These are phyloP conservation scores for Chionodraco myersi DNA, from an alignment of 2,113 vertebrate genomes.

Conservation along the genomic window DNA sequence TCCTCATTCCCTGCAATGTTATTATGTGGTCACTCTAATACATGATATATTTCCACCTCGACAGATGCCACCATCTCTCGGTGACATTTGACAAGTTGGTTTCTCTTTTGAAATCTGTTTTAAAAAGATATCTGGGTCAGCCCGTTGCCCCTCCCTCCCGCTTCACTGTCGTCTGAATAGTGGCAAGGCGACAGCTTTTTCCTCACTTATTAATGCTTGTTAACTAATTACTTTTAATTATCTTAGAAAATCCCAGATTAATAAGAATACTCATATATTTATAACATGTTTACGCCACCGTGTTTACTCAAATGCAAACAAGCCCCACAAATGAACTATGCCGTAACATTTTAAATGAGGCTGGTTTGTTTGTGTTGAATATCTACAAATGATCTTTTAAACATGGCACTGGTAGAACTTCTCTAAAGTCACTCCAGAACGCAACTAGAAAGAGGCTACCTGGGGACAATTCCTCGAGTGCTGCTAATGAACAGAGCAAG, in stretches of 20 bases:
- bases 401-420: constrained; percentile 72
- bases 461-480: constrained; percentile 73
- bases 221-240: constrained; percentile 78
- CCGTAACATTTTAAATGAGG: constrained; percentile 76
- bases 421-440: constrained; percentile 78
- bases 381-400: constrained; percentile 83
- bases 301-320: constrained; percentile 78
- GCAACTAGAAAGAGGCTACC: constrained; percentile 64
- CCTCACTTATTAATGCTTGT: constrained; percentile 74
- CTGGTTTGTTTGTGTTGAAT: constrained; percentile 76
- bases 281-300: constrained; percentile 72
- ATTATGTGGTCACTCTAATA: constrained; percentile 1
- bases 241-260: constrained; percentile 69
- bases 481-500: constrained; percentile 76
- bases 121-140: constrained; percentile 52
- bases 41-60: constrained; percentile 21
- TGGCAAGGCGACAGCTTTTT: constrained; percentile 63
- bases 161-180: constrained; percentile 57
- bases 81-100: constrained; percentile 25
- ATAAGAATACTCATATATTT: constrained; percentile 75
- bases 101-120: constrained; percentile 7
- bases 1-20: not conserved
- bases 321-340: constrained; percentile 65
- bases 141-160: constrained; percentile 24
- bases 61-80: not conserved